phyloP scores from a whole-genome alignment of 2,888 invertebrate genomes.

The Pachymerium ferrugineum region DNA sequence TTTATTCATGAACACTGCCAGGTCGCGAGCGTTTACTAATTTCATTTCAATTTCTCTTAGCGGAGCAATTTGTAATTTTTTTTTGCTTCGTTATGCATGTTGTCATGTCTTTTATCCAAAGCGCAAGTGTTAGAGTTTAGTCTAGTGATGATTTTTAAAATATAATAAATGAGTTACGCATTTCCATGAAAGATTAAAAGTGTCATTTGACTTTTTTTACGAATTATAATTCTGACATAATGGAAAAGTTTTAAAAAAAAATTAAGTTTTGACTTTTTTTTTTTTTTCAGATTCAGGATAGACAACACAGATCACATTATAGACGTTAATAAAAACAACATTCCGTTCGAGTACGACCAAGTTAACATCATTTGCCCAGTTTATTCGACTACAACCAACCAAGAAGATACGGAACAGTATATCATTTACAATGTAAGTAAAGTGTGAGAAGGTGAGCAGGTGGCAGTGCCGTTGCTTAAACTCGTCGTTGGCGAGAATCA shows the following conservation, averaged over 20 bases:
- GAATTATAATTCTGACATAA: no score
- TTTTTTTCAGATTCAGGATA: slow-evolving; percentile 73
- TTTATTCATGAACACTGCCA: not conserved
- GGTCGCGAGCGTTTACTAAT: not conserved
- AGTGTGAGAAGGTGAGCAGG: not conserved
- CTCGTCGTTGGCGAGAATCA: slow-evolving; percentile 17
- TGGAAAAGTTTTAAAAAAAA: no score
- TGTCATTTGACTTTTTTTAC: no score
- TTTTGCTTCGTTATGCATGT: no score
- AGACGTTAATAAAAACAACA: slow-evolving; percentile 88
- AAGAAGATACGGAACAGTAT: slow-evolving; percentile 87
- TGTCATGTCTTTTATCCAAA: not conserved
- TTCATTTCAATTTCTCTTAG: not conserved
- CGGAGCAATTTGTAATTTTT: no score
- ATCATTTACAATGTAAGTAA: slow-evolving; percentile 82
- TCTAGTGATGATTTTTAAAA: no score
- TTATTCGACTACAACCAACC: slow-evolving; percentile 72
- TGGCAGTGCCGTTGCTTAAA: not conserved
- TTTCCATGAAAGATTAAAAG: no score
- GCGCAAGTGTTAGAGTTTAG: no score
- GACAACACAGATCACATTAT: slow-evolving; percentile 96
- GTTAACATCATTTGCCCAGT: slow-evolving; percentile 93
- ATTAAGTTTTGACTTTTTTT: slow-evolving; percentile 36
- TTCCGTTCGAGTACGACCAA: slow-evolving; percentile 89
- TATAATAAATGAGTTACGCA: no score